These are phyloP conservation scores for Antheraea mylitta DNA, from an alignment of 1,140 invertebrate species.

Conservation along the genomic window DNA sequence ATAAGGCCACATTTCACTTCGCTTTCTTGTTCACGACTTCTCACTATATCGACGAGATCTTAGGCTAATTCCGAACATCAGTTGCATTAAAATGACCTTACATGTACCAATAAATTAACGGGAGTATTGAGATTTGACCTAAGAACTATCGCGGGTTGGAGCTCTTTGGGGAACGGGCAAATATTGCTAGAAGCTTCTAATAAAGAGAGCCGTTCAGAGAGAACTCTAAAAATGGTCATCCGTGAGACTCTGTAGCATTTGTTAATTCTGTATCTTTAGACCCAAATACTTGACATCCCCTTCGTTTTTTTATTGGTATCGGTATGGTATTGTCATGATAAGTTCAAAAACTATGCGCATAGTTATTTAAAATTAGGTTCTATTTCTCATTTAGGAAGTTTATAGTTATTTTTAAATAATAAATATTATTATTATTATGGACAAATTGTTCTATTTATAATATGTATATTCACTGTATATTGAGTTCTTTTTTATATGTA, in stretches of 20 bases:
- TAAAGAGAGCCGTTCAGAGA: too few relatives aligned
- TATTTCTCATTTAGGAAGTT: slow-evolving; percentile 35
- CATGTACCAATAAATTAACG: neutral
- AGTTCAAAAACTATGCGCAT: slow-evolving; percentile 20
- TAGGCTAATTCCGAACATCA: slow-evolving; percentile 9
- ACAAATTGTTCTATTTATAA: slow-evolving; percentile 42
- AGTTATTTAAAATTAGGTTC: slow-evolving; percentile 41
- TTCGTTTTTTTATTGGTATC: slow-evolving; percentile 32
- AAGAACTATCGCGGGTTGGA: too few relatives aligned
- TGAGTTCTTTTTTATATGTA: slow-evolving; percentile 37
- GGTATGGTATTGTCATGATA: slow-evolving; percentile 18
- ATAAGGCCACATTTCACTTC: slow-evolving; percentile 10
- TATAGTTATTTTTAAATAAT: slow-evolving; percentile 35
- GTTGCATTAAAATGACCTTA: neutral
- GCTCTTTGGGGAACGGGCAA: too few relatives aligned
- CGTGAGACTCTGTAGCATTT: too few relatives aligned
- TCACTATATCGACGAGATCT: slow-evolving; percentile 1
- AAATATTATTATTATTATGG: slow-evolving; percentile 33
- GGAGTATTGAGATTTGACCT: slow-evolving; percentile 13
- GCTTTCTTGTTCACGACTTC: neutral
- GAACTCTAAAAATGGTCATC: too few relatives aligned
- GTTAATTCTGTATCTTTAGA: too few relatives aligned
- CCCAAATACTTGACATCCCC: neutral
- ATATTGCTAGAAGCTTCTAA: too few relatives aligned
- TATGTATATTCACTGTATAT: slow-evolving; percentile 55